These are phyloP conservation scores for Bibio marci DNA, from an alignment of 2,888 invertebrate species.

Conservation along the genomic window DNA sequence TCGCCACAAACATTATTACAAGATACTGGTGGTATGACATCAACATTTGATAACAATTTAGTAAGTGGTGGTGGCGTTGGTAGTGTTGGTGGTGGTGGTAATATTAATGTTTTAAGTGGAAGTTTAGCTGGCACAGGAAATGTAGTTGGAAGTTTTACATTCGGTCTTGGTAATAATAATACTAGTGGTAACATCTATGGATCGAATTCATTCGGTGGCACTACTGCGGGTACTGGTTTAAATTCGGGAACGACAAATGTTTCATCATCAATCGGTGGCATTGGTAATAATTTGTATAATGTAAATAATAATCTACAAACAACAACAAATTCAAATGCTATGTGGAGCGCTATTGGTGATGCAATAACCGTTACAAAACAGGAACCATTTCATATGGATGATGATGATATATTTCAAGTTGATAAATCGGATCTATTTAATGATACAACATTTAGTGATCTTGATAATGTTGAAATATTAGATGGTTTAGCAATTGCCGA, in stretches of 20 bases:
- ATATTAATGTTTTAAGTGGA: too few relatives aligned
- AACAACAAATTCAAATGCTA: conserved; percentile 22
- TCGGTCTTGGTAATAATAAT: neutral
- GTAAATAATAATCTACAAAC: conserved; percentile 8
- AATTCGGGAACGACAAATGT: conserved; percentile 13
- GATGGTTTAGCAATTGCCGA: conserved; percentile 80
- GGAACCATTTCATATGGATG: conserved; percentile 62
- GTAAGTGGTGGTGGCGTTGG: neutral
- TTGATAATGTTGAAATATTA: conserved; percentile 62
- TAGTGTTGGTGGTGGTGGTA: neutral
- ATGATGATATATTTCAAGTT: conserved; percentile 78
- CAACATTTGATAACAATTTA: too few relatives aligned
- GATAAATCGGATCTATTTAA: conserved; percentile 75
- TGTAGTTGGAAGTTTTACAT: neutral
- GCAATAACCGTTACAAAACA: conserved; percentile 29
- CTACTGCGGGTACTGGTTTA: too few relatives aligned
- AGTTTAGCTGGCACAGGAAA: too few relatives aligned
- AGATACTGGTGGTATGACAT: conserved; percentile 4
- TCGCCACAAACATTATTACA: conserved; percentile 18
- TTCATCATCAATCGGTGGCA: conserved; percentile 15
- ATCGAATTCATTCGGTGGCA: neutral
- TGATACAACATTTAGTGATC: conserved; percentile 66
- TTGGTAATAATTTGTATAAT: too few relatives aligned
- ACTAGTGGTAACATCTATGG: neutral
- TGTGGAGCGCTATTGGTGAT: conserved; percentile 29